Conservation (phyloP, 2,797 vertebrate genomes). For the Phylloscopus collybita region DNA sequence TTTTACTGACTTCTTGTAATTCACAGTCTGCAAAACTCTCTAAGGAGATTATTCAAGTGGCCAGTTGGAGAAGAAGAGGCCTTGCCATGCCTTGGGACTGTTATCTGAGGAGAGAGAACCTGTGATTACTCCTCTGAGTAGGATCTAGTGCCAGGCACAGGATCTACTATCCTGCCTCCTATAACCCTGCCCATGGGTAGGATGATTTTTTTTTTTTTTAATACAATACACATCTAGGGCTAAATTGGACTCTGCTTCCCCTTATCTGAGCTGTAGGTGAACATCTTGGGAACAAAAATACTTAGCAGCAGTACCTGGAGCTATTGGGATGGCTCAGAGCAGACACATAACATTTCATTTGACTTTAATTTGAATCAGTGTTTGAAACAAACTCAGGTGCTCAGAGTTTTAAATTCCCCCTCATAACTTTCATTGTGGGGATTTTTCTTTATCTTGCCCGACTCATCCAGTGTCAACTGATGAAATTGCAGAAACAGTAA, state of each 20-base stretch:
- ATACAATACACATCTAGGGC: neutral
- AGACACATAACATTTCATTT: neutral
- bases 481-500: neutral
- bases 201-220: neutral
- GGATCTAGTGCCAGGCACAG: neutral
- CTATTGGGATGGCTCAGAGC: neutral
- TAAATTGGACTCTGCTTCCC: neutral
- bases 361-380: neutral
- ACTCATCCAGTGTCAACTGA: neutral
- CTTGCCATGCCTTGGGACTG: neutral
- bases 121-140: neutral
- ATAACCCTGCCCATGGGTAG: neutral
- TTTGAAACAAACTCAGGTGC: neutral
- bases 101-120: neutral
- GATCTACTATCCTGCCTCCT: neutral
- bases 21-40: neutral
- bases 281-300: neutral
- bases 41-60: neutral
- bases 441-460: neutral
- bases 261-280: neutral
- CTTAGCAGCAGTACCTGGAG: neutral
- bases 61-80: neutral
- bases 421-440: neutral
- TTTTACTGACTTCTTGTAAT: constrained; percentile 16
- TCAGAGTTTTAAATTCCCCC: neutral